Evolutionary conservation across 2,888 invertebrate species (phyloP).

Genomic region (Drosophila acutilabella): DNA sequence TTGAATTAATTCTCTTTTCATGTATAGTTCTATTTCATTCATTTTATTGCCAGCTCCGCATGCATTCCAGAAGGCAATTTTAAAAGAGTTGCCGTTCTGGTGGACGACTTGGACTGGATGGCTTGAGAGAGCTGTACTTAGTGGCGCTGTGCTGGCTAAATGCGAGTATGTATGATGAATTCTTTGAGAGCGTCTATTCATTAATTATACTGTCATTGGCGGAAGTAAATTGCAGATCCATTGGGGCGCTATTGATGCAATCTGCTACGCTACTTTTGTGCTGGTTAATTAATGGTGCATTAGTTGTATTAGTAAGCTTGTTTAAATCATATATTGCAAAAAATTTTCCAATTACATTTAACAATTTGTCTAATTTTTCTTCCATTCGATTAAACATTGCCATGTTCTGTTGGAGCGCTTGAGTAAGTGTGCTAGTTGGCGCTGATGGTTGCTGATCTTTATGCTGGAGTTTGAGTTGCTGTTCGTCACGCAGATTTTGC

Average conservation of each 20-base stretch:
- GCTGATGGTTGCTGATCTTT: neutral
- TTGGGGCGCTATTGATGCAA: too few species aligned
- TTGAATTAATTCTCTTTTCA: neutral
- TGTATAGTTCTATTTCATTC: conserved; percentile 2
- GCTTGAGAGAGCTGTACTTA: neutral
- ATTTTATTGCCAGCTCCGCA: conserved; percentile 8
- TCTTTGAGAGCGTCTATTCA: too few species aligned
- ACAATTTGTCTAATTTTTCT: neutral
- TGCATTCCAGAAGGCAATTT: conserved; percentile 17
- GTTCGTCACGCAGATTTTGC: neutral
- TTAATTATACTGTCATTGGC: too few species aligned
- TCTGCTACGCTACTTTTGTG: neutral
- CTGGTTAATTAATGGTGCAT: neutral
- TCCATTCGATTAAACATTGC: conserved; percentile 10
- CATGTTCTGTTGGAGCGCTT: neutral
- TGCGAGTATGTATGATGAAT: neutral
- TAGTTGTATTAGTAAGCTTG: neutral
- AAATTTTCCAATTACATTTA: conserved; percentile 1
- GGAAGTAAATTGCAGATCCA: too few species aligned
- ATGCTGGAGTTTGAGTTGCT: neutral
- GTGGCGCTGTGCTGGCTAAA: neutral
- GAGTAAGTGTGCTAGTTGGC: neutral
- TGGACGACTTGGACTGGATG: neutral
- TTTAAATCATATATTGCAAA: neutral
- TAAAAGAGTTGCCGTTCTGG: neutral